These are phyloP conservation scores for Thelaira solivaga DNA, from an alignment of 2,888 invertebrate species.

Conservation along the genomic window DNA sequence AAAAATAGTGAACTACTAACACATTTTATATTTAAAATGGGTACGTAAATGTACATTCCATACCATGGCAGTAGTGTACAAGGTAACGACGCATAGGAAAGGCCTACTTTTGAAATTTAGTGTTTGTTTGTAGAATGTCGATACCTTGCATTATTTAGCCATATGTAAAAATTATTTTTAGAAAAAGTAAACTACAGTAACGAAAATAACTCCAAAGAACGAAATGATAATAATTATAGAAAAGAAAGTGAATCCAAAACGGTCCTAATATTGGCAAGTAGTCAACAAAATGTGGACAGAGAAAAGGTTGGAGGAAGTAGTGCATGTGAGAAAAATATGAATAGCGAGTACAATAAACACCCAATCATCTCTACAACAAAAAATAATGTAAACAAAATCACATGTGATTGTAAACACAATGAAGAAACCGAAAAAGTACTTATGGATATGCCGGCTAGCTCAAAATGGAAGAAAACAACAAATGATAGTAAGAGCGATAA, in stretches of 20 bases:
- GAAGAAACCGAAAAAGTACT: constrained; percentile 24
- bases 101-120: too few relatives aligned
- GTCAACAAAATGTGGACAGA: neutral
- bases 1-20: too few relatives aligned
- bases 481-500: neutral
- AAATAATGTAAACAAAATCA: constrained; percentile 46
- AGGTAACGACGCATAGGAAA: too few relatives aligned
- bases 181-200: constrained; percentile 28
- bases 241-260: constrained; percentile 14
- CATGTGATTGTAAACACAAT: constrained; percentile 25
- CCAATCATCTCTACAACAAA: constrained; percentile 31
- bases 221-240: constrained; percentile 17
- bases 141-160: too few relatives aligned
- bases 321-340: constrained; percentile 25
- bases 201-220: neutral
- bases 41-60: constrained; percentile 47
- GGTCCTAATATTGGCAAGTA: constrained; percentile 10
- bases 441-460: constrained; percentile 11
- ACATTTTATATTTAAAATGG: constrained; percentile 25
- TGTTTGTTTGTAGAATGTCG: too few relatives aligned
- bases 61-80: too few relatives aligned
- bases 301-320: neutral
- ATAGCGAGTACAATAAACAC: constrained; percentile 28
- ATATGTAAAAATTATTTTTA: constrained; percentile 31
- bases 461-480: neutral